phyloP scores from a whole-genome alignment of 2,797 vertebrate genomes.

The Mus caroli region DNA sequence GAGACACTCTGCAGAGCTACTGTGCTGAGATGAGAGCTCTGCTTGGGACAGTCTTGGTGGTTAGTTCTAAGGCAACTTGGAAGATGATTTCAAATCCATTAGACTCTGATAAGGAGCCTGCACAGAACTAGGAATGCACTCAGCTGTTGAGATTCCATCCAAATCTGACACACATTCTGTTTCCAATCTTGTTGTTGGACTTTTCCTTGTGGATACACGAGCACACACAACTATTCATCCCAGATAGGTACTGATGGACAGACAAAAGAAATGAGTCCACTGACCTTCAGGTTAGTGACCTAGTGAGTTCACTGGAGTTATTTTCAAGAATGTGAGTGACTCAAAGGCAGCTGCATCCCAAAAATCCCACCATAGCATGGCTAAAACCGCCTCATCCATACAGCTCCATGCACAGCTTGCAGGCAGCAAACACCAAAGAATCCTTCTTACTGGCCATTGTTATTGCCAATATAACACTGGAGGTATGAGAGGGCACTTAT shows the following conservation, averaged over 20 bases:
- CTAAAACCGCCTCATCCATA: not conserved
- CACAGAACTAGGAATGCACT: fast-evolving
- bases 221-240: not conserved
- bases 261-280: not conserved
- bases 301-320: not conserved
- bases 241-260: not conserved
- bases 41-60: not conserved
- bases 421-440: not conserved
- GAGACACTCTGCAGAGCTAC: not conserved
- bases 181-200: not conserved
- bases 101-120: not conserved
- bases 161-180: not conserved
- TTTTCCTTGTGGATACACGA: not conserved
- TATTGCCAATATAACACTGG: not conserved
- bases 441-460: not conserved
- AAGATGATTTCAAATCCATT: not conserved
- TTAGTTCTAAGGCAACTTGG: not conserved
- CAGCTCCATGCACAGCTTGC: not conserved
- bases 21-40: not conserved
- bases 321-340: not conserved
- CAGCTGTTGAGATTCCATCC: not conserved
- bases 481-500: not conserved
- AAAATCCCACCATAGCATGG: not conserved
- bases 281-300: not conserved
- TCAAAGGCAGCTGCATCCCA: not conserved